Evolutionary conservation across 2,113 vertebrate genomes (phyloP).

Genomic region (Cephalopterus ornatus): DNA sequence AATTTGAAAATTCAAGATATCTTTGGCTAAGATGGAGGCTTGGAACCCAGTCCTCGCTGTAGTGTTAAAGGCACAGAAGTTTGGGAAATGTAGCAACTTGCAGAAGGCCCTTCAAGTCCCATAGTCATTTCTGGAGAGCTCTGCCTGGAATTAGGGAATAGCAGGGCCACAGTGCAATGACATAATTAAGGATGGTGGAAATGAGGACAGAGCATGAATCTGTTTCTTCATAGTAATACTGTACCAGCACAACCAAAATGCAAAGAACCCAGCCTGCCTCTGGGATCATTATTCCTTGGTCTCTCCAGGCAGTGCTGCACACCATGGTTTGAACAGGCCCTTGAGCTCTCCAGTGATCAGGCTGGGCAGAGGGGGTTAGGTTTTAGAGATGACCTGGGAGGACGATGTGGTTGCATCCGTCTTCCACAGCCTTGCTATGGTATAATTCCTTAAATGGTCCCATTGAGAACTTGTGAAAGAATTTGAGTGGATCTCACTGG

Average conservation of each 20-base stretch:
- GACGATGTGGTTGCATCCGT: neutral
- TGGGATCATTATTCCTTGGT: neutral
- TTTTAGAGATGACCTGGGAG: neutral
- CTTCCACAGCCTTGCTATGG: neutral
- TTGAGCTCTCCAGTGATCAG: neutral
- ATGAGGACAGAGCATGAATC: neutral
- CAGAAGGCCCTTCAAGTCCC: neutral
- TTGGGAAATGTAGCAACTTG: neutral
- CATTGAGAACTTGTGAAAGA: neutral
- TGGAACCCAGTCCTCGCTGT: neutral
- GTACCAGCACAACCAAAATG: neutral
- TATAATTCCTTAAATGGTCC: neutral
- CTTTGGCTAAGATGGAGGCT: neutral
- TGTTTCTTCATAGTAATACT: neutral
- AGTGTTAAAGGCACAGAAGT: neutral
- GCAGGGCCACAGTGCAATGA: neutral
- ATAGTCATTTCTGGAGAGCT: neutral
- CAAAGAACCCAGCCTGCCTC: neutral
- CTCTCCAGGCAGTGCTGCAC: neutral
- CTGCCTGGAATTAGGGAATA: neutral
- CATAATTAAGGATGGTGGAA: neutral
- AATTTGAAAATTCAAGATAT: neutral
- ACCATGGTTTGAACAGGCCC: neutral
- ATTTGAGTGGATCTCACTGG: neutral
- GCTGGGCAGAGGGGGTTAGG: neutral